Base-by-base conservation (phyloP, 2,113 vertebrate genomes). In the Odontesthes bonariensis region DNA sequence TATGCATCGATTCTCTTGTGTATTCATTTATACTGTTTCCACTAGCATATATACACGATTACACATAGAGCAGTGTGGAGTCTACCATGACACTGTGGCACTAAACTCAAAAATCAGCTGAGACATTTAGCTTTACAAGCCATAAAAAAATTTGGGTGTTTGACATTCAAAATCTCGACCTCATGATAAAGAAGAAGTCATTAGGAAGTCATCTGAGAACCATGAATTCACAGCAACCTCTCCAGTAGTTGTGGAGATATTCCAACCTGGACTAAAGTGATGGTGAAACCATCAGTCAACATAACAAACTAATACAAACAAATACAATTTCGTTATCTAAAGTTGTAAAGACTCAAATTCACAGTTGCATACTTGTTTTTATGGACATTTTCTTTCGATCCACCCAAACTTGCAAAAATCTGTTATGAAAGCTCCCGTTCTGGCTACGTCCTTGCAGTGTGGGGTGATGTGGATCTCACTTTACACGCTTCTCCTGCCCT, bases 361-460 rank as follows among this genome's bases (percentile, higher is more conserved):
- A 27, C 1, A 27, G 27, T 38, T 6, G 5, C 35, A 38, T 38
- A 33, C 2, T 20, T 46, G 5, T 35, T 35, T 7, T 14, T 32
- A 6, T 60, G 17, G 22, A 63, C 7, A 35, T 54, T 35, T 44
- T 72, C 44, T 54, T 46, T 71, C 17, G 20, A 22, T 11, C 44
- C 12, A 23, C 44, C 17, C 22, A 51, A 27, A 20, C 22, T 8
- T 73, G 53, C 32, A 51, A 16, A 49, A 42, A 57, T 42, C 16
- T 69, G 42, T 44, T 31, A 78, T 83, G 65, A 55, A 22, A 53
- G 70, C 75, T 80, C 72, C 63, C n/a, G 73, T 81, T 62, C 62
- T 84, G 56, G 31, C 67, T 42, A 40, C 66, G 89, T 83, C 88
- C 89, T 93, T 92, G 89, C 75, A 84, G 69, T 77, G 80, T 88